phyloP scores from a whole-genome alignment of 2,797 vertebrate genomes.

The Amniataba percoides region DNA sequence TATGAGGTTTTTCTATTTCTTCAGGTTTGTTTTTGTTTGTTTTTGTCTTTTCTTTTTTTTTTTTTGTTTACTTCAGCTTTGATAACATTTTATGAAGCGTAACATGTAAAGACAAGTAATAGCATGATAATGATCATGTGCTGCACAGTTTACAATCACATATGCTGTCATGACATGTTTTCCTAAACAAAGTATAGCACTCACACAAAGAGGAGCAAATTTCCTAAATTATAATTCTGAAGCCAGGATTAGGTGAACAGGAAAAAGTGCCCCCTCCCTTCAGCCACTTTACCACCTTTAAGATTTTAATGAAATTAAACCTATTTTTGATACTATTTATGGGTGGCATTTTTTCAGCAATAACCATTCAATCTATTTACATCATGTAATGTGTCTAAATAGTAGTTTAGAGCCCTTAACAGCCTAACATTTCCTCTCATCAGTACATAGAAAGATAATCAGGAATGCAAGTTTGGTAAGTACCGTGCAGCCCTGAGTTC shows the following conservation, averaged over 20 bases:
- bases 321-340: neutral
- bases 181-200: neutral
- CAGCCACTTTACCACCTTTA: neutral
- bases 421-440: neutral
- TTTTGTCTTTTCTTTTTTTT: too few species aligned
- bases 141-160: neutral
- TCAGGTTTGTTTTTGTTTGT: neutral
- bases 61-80: neutral
- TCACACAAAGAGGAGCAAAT: too few species aligned
- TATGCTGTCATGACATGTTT: neutral
- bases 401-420: neutral
- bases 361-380: neutral
- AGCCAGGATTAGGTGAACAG: neutral
- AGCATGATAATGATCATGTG: too few species aligned
- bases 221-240: neutral
- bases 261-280: neutral
- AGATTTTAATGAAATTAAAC: neutral
- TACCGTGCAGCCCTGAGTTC: conserved; percentile 14
- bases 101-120: too few species aligned
- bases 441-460: neutral
- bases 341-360: neutral
- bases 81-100: too few species aligned
- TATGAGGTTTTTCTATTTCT: neutral
- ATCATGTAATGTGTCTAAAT: neutral
- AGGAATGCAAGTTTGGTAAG: conserved; percentile 18